These are phyloP conservation scores for Drosophila buzzatii DNA, from an alignment of 2,888 invertebrate genomes.

Conservation along the genomic window DNA sequence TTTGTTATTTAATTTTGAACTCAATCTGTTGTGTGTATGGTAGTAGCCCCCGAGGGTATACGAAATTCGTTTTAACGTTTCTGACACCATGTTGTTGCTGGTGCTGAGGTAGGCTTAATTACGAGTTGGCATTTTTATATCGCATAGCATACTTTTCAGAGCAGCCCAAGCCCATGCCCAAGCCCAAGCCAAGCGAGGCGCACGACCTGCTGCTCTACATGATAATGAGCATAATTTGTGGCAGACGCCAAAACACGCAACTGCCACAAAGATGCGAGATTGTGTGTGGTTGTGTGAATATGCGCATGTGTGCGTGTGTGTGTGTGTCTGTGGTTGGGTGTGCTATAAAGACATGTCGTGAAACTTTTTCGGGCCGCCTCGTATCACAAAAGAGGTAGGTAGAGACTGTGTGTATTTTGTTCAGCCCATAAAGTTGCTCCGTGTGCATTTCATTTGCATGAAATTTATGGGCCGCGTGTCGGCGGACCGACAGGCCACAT, in stretches of 20 bases:
- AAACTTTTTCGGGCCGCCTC: constrained; percentile 29
- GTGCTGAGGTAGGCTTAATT: constrained; percentile 54
- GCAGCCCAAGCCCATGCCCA: constrained; percentile 9
- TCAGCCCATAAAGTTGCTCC: constrained; percentile 40
- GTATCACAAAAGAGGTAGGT: constrained; percentile 9
- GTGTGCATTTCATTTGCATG: constrained; percentile 61
- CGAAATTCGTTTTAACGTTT: constrained; percentile 1
- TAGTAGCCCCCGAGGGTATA: constrained; percentile 7
- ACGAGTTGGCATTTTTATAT: constrained; percentile 43
- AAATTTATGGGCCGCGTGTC: constrained; percentile 37
- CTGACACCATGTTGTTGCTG: not conserved
- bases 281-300: not conserved
- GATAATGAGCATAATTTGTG: constrained; percentile 69
- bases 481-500: not conserved
- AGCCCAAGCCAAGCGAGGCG: not conserved
- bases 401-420: constrained; percentile 4
- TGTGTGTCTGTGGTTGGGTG: constrained; percentile 16
- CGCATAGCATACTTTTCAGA: constrained; percentile 63
- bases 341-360: constrained; percentile 26
- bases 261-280: constrained; percentile 18
- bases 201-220: constrained; percentile 19
- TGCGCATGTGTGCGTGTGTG: constrained; percentile 4
- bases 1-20: not conserved
- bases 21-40: not conserved
- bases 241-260: constrained; percentile 46